Evolutionary conservation across 2,888 invertebrate genomes (phyloP).

Genomic region (Heterodera filipjevi): DNA sequence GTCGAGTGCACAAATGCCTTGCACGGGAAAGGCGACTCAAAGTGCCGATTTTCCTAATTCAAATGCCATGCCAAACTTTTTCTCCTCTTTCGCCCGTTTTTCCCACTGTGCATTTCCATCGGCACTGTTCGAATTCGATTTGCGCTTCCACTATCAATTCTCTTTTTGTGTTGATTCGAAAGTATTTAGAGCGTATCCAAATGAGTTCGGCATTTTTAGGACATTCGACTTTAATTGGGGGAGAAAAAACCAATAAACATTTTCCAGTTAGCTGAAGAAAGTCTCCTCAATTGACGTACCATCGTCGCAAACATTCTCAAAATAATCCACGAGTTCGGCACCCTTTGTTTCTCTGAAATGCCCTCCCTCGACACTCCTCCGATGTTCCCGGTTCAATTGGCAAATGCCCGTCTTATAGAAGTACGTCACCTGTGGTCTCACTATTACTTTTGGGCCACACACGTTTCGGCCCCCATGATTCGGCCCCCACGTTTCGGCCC

Average conservation of each 20-base stretch:
- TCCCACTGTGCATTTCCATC: constrained; percentile 44
- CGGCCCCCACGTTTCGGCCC: too few species aligned
- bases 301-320: constrained; percentile 63
- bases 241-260: neutral
- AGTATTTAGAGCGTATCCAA: constrained; percentile 60
- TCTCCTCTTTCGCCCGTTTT: constrained; percentile 27
- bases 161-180: constrained; percentile 49
- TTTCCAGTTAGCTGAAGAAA: neutral
- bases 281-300: constrained; percentile 42
- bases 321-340: constrained; percentile 61
- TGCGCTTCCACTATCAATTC: constrained; percentile 56
- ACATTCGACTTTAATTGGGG: constrained; percentile 51
- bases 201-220: constrained; percentile 46
- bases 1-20: constrained; percentile 56
- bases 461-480: too few species aligned
- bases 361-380: constrained; percentile 45
- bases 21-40: constrained; percentile 58
- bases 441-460: too few species aligned
- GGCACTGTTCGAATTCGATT: constrained; percentile 48
- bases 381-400: constrained; percentile 56
- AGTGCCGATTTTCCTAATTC: constrained; percentile 53
- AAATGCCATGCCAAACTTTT: neutral
- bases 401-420: constrained; percentile 64
- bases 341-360: constrained; percentile 52
- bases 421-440: constrained; percentile 48